Evolutionary conservation across 2,113 vertebrate species (phyloP).

Genomic region (Equus quagga): DNA sequence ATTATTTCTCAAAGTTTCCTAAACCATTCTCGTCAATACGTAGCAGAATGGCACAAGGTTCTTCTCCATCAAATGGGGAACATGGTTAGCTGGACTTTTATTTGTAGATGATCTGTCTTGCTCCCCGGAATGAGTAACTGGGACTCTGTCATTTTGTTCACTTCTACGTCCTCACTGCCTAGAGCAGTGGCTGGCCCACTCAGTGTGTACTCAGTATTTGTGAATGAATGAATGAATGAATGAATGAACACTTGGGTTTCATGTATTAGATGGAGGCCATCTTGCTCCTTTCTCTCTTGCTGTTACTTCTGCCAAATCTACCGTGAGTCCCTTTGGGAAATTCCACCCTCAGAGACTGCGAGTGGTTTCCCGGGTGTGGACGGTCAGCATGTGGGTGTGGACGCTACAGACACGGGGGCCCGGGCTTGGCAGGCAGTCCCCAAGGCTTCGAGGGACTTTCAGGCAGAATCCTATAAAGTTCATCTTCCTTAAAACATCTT

Average conservation of each 20-base stretch:
- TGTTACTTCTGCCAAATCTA: slow-evolving; percentile 6
- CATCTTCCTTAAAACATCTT: slow-evolving; percentile 40
- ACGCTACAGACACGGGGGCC: slow-evolving; percentile 16
- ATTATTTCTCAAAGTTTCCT: neutral
- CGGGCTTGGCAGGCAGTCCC: neutral
- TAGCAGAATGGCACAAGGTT: neutral
- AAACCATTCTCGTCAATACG: neutral
- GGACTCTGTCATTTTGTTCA: slow-evolving; percentile 30
- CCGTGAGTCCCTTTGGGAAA: neutral
- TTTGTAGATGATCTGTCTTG: neutral
- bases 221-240: neutral
- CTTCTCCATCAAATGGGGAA: neutral
- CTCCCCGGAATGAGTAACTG: neutral
- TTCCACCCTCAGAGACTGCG: neutral
- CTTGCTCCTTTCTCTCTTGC: neutral
- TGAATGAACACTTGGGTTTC: neutral
- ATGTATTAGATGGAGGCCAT: neutral
- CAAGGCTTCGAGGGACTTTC: slow-evolving; percentile 28
- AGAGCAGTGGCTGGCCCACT: neutral
- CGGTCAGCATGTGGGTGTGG: slow-evolving; percentile 55
- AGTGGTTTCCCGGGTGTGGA: neutral
- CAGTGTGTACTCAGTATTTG: neutral
- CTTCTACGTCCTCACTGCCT: neutral
- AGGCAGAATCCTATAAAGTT: slow-evolving; percentile 32
- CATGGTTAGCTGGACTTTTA: neutral